Conservation (phyloP, 1,140 invertebrate species). For the Piezodorus guildinii region DNA sequence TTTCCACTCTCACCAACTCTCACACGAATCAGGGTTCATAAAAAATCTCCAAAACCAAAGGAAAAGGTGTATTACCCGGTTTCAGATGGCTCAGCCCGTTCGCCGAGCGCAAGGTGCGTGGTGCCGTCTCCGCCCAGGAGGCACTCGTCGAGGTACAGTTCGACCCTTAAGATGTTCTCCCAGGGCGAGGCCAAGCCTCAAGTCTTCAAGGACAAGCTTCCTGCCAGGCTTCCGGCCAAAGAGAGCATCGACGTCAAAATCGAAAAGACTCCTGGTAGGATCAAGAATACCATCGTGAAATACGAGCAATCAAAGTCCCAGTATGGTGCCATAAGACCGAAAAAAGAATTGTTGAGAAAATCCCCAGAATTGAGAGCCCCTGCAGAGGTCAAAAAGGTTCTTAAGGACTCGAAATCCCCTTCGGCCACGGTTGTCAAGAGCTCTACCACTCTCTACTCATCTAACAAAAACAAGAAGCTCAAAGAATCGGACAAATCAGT, state of each 20-base stretch:
- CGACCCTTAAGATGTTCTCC: constrained; percentile 45
- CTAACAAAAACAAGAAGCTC: constrained; percentile 31
- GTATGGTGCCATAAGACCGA: constrained; percentile 2
- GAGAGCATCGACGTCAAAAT: constrained; percentile 1
- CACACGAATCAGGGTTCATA: constrained; percentile 64
- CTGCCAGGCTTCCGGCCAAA: background rate
- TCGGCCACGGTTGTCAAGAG: constrained; percentile 35
- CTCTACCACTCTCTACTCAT: constrained; percentile 33
- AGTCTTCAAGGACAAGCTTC: background rate
- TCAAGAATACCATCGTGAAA: constrained; percentile 9
- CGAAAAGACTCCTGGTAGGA: constrained; percentile 2
- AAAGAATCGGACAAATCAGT: constrained; percentile 38
- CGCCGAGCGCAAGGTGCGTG: constrained; percentile 34
- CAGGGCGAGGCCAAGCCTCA: background rate
- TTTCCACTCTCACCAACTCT: constrained; percentile 67
- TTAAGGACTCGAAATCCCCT: constrained; percentile 34
- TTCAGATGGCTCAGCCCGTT: constrained; percentile 35
- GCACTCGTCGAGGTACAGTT: constrained; percentile 58
- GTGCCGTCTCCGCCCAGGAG: constrained; percentile 53
- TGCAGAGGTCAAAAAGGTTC: constrained; percentile 44
- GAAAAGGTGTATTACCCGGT: constrained; percentile 49
- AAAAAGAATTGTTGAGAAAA: constrained; percentile 31
- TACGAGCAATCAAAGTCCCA: background rate
- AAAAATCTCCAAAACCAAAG: constrained; percentile 35
- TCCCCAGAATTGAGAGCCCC: constrained; percentile 45